These are phyloP conservation scores for Lordiphosa mommai DNA, from an alignment of 1,140 invertebrate genomes.

Conservation along the genomic window DNA sequence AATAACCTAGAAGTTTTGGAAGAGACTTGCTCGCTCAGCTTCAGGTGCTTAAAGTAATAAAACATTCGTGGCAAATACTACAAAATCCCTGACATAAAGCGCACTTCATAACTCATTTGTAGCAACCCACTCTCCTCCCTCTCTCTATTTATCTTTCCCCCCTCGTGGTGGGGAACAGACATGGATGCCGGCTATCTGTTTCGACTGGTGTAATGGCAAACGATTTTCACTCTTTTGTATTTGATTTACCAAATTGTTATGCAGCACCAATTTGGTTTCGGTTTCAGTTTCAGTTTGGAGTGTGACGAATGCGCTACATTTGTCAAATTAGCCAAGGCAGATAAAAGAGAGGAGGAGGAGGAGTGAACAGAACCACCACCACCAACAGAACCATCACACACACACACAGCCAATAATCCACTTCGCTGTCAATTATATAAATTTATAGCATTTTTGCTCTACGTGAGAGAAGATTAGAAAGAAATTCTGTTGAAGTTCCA, in stretches of 20 bases:
- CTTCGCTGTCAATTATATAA: constrained; percentile 49
- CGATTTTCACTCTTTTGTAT: constrained; percentile 71
- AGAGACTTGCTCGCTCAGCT: background rate
- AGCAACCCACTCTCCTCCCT: constrained; percentile 3
- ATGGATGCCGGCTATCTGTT: constrained; percentile 13
- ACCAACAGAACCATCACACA: no score
- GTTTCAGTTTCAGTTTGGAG: constrained; percentile 31
- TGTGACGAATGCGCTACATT: constrained; percentile 61
- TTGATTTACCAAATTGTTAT: constrained; percentile 66
- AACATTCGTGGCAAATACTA: constrained; percentile 52
- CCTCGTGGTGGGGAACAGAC: background rate
- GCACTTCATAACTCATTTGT: constrained; percentile 71
- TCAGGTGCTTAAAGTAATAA: constrained; percentile 45
- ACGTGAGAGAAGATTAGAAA: constrained; percentile 32
- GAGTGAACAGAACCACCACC: constrained; percentile 6
- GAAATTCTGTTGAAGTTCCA: background rate
- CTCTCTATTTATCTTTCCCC: background rate
- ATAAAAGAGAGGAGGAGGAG: constrained; percentile 47
- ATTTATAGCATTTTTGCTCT: constrained; percentile 41
- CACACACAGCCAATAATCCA: constrained; percentile 38
- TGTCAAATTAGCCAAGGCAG: constrained; percentile 64
- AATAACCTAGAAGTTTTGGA: constrained; percentile 52
- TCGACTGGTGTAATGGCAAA: constrained; percentile 53
- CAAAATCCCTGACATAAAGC: constrained; percentile 53
- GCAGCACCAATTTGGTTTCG: constrained; percentile 22